Percentiles rank a stretch among this genome's conserved stretches.
Evolutionary conservation across 2,797 vertebrate species (phyloP).

Genomic region (Melanotaenia pygmaea): DNA sequence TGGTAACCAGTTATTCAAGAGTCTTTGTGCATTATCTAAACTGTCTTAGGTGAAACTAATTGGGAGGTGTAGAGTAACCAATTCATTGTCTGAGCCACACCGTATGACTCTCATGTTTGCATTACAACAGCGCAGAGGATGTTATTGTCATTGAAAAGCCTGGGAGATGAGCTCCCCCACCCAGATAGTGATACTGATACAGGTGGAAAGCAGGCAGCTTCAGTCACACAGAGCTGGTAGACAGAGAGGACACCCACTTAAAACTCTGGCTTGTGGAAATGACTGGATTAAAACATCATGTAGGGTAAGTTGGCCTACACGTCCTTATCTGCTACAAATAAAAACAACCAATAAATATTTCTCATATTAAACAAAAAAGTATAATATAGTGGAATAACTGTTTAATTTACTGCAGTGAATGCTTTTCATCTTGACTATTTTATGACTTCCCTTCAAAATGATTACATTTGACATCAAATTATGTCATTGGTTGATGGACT

Average conservation of each 20-base stretch:
- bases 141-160: conserved; percentile 56
- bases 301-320: conserved; percentile 59
- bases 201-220: conserved; percentile 59
- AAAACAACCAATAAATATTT: not conserved
- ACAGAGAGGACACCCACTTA: conserved; percentile 5
- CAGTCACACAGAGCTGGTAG: conserved; percentile 49
- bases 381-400: not conserved
- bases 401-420: too few species aligned
- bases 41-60: conserved; percentile 52
- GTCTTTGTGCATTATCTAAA: conserved; percentile 32
- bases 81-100: conserved; percentile 48
- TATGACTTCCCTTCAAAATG: not conserved
- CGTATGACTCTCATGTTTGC: conserved; percentile 50
- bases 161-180: conserved; percentile 69
- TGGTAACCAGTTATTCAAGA: conserved; percentile 65
- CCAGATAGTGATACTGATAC: conserved; percentile 66
- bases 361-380: not conserved
- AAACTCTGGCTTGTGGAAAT: conserved; percentile 39
- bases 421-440: not conserved
- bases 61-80: conserved; percentile 49
- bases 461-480: not conserved
- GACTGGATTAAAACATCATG: conserved; percentile 11
- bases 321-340: not conserved
- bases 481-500: not conserved
- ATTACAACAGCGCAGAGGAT: conserved; percentile 52